Base-by-base conservation (phyloP, 2,888 invertebrate genomes). In the Coronaproctus castanopsis region DNA sequence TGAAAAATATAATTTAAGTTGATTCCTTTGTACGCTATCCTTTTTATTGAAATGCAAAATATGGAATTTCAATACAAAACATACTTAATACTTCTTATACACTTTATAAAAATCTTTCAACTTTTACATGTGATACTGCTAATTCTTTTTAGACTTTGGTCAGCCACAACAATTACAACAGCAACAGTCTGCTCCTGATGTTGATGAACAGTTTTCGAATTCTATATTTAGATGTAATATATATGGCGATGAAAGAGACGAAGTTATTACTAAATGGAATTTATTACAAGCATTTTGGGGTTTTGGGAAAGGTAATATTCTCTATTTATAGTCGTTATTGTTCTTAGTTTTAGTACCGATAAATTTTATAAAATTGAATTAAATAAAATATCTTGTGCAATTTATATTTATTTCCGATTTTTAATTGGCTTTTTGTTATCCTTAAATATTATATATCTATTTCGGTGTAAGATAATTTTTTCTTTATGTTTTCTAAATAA, bases 171-270 rank as follows among this genome's bases (percentile, higher is more conserved):
- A 64, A 21, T 64, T 64, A 22, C 65, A 62, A 19, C 69, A 68
- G 61, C 68, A 67, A 23, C 72, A 71, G 62, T 73, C 72, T 64
- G 73, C 71, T n/a, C 70, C 77, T 1, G 79, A 79, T 61, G 77
- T 82, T 0, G 78, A 81, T 49, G 85, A 85, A 67, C 82, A 82
- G 0, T 75, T 87, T 52, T 80, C 81, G 8, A 81, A 82, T 62
- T 82, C 86, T 0, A 81, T 87, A 1, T 82, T 83, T 65, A 83
- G 83, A 68, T 85, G 84, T 63, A 82, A 81, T 57, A 80, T 96
- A 55, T 97, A 87, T 70, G 91, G 91, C 19, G 97, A 98, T 71
- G 97, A 98, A 70, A 77, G 96, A 48, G 97, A 98, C 70, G 83
- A 84, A 61, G 85, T 92, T 24, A 77, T 98, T 24, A 90, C 91